These are phyloP conservation scores for Calvadosia cruxmelitensis DNA, from an alignment of 30 jellyfish, hydroid and myxozoan species.

Conservation along the genomic window DNA sequence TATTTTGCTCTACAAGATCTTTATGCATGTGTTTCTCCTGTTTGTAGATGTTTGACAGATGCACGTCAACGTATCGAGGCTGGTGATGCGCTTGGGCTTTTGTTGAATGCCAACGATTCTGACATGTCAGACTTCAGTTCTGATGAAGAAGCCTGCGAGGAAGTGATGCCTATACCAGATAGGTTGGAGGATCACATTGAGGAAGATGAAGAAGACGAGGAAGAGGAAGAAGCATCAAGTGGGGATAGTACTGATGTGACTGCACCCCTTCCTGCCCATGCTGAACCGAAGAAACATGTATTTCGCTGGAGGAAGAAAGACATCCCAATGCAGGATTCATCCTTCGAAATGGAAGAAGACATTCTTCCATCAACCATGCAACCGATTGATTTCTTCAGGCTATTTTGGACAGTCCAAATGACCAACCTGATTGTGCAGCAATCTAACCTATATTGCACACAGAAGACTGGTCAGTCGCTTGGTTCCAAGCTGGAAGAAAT, in stretches of 20 bases:
- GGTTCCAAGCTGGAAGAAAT: conserved; percentile 14
- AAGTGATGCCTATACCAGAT: conserved; percentile 2
- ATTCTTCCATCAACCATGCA: conserved; percentile 3
- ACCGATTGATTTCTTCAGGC: conserved; percentile 5
- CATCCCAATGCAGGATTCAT: conserved; percentile 18
- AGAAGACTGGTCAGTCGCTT: conserved; percentile 18
- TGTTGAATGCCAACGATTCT: conserved; percentile 23
- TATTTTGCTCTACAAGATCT: too few species aligned
- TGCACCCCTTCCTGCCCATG: conserved; percentile 1
- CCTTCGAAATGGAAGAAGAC: neutral
- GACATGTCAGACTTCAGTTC: conserved; percentile 19
- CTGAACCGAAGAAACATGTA: conserved; percentile 6
- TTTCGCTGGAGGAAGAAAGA: conserved; percentile 9
- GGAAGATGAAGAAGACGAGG: conserved; percentile 10
- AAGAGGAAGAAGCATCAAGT: neutral
- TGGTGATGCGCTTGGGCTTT: conserved; percentile 6
- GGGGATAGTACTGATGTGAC: conserved; percentile 4
- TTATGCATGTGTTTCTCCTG: too few species aligned
- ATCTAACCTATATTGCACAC: conserved; percentile 20
- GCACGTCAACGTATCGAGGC: neutral
- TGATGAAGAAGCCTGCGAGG: conserved; percentile 21
- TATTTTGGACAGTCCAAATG: conserved; percentile 17
- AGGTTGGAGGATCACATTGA: neutral
- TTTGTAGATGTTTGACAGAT: too few species aligned
- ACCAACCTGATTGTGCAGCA: conserved; percentile 20